phyloP scores from a whole-genome alignment of 2,888 invertebrate species.

The Eugnorisma glareosa region DNA sequence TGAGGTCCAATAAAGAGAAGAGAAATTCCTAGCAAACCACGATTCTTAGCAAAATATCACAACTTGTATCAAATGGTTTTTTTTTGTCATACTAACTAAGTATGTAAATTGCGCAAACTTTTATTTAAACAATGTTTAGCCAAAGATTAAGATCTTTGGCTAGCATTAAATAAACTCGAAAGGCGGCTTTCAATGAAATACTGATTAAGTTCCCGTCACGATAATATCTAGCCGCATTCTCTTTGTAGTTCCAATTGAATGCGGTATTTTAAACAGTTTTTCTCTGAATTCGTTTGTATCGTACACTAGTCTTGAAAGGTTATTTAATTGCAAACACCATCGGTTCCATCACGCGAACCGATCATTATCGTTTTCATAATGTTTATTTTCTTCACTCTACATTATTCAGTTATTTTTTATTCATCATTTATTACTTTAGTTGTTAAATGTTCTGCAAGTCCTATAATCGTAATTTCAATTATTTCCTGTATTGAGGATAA shows the following conservation, averaged over 20 bases:
- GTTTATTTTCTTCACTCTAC: conserved; percentile 23
- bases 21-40: neutral
- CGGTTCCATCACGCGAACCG: conserved; percentile 61
- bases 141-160: conserved; percentile 46
- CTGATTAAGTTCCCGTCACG: conserved; percentile 60
- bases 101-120: conserved; percentile 41
- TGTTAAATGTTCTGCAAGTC: conserved; percentile 32
- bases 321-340: conserved; percentile 62
- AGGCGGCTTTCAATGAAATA: conserved; percentile 57
- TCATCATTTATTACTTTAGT: conserved; percentile 27
- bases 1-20: neutral
- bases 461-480: conserved; percentile 23
- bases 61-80: neutral
- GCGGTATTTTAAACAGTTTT: conserved; percentile 50
- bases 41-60: neutral
- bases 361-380: conserved; percentile 52
- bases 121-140: conserved; percentile 57
- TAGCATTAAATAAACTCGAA: conserved; percentile 57
- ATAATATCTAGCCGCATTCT: conserved; percentile 54
- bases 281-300: conserved; percentile 58
- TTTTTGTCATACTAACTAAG: conserved; percentile 10
- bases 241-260: conserved; percentile 42
- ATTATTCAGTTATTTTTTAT: conserved; percentile 17
- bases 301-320: conserved; percentile 50
- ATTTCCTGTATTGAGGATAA: conserved; percentile 27